Percentiles rank a stretch among this genome's conserved stretches.
phyloP scores from a whole-genome alignment of 2,888 invertebrate genomes.

The Drosophila cognata region DNA sequence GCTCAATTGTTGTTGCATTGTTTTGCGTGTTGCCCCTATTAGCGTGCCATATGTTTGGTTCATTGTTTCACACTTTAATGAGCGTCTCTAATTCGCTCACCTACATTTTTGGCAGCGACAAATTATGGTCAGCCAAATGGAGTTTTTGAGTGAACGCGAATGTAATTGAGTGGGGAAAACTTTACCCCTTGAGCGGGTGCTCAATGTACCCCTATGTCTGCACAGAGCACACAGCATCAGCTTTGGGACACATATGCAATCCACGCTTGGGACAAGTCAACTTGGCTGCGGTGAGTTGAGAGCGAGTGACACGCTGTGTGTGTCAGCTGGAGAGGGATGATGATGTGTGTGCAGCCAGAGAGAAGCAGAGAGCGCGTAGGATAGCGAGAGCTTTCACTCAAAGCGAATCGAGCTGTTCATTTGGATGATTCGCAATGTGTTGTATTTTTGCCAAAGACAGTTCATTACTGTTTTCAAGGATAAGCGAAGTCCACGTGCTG shows the following conservation, averaged over 20 bases:
- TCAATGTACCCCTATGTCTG: constrained; percentile 12
- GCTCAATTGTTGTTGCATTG: neutral
- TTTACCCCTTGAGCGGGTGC: neutral
- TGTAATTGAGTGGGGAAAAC: neutral
- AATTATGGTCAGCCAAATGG: neutral
- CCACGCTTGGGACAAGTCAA: neutral
- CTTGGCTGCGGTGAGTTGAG: constrained; percentile 7
- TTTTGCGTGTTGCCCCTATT: neutral
- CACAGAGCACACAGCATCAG: constrained; percentile 20
- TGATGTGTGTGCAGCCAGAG: constrained; percentile 30
- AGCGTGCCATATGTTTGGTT: neutral
- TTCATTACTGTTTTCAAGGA: constrained; percentile 78
- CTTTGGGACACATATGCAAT: constrained; percentile 14
- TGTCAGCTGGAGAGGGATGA: neutral
- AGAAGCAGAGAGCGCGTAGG: neutral
- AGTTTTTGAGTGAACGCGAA: neutral
- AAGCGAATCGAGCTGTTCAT: constrained; percentile 46
- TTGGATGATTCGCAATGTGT: constrained; percentile 64
- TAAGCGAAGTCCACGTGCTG: constrained; percentile 68
- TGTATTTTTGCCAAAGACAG: constrained; percentile 61
- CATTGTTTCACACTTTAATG: neutral
- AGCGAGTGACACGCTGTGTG: neutral
- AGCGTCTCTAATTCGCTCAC: neutral
- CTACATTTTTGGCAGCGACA: neutral
- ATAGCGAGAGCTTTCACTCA: constrained; percentile 43